These are phyloP conservation scores for Etheostoma nigrum DNA, from an alignment of 2,797 vertebrate species.

Conservation along the genomic window DNA sequence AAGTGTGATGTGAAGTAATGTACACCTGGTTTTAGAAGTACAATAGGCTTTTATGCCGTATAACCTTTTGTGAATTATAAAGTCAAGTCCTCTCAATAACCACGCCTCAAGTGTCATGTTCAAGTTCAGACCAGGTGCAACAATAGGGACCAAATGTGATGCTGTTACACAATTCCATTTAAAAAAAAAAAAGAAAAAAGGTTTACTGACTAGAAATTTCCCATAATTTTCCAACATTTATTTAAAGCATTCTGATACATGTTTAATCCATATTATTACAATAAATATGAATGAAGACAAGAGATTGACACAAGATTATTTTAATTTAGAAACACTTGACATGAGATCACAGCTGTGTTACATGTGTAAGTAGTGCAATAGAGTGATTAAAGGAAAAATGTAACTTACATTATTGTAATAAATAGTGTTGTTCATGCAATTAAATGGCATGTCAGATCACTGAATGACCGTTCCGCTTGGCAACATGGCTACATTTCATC, in stretches of 20 bases:
- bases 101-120: not conserved
- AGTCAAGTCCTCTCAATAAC: constrained; percentile 1
- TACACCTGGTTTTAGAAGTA: not conserved
- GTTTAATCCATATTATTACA: not conserved
- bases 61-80: constrained; percentile 2
- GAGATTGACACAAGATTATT: not conserved
- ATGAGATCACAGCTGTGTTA: constrained; percentile 29
- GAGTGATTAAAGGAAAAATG: not conserved
- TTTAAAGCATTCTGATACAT: not conserved
- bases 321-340: constrained; percentile 18
- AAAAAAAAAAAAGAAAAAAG: not conserved
- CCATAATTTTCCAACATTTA: not conserved
- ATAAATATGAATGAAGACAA: not conserved
- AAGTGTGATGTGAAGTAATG: not conserved
- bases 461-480: not conserved
- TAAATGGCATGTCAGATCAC: not conserved
- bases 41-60: not conserved
- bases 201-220: not conserved
- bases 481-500: not conserved
- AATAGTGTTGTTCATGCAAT: constrained; percentile 13
- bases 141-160: not conserved
- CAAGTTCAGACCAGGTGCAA: constrained; percentile 5
- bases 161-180: not conserved
- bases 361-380: constrained; percentile 27
- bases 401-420: not conserved